These are phyloP conservation scores for Notodonta dromedarius DNA, from an alignment of 2,888 invertebrate species.

Conservation along the genomic window DNA sequence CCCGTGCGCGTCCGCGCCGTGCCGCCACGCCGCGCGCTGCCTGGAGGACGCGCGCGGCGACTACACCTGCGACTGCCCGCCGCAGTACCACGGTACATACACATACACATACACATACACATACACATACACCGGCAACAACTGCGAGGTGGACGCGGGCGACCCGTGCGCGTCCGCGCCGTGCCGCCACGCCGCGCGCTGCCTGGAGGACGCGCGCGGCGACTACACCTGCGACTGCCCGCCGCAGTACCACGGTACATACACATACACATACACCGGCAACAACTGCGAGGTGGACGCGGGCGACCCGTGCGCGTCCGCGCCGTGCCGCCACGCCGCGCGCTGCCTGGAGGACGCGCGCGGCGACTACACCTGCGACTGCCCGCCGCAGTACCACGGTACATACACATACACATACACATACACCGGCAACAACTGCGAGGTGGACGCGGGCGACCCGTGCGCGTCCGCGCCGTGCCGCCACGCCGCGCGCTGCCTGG, in stretches of 20 bases:
- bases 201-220: slow-evolving; percentile 86
- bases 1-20: slow-evolving; percentile 88
- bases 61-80: slow-evolving; percentile 88
- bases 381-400: slow-evolving; percentile 88
- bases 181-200: slow-evolving; percentile 88
- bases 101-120: too few species aligned
- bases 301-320: slow-evolving; percentile 88
- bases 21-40: slow-evolving; percentile 88
- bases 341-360: slow-evolving; percentile 84
- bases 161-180: slow-evolving; percentile 87
- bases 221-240: slow-evolving; percentile 89
- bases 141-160: slow-evolving; percentile 93
- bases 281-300: slow-evolving; percentile 94
- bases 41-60: slow-evolving; percentile 86
- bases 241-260: slow-evolving; percentile 86
- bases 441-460: slow-evolving; percentile 91
- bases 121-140: slow-evolving; percentile 69
- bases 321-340: slow-evolving; percentile 90
- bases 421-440: slow-evolving; percentile 89
- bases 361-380: slow-evolving; percentile 89
- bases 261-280: too few species aligned
- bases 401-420: too few species aligned
- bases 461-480: slow-evolving; percentile 88
- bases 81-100: slow-evolving; percentile 86
- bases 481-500: slow-evolving; percentile 87